Conservation (phyloP, 2,113 vertebrate species). For the Ailurus styani region DNA sequence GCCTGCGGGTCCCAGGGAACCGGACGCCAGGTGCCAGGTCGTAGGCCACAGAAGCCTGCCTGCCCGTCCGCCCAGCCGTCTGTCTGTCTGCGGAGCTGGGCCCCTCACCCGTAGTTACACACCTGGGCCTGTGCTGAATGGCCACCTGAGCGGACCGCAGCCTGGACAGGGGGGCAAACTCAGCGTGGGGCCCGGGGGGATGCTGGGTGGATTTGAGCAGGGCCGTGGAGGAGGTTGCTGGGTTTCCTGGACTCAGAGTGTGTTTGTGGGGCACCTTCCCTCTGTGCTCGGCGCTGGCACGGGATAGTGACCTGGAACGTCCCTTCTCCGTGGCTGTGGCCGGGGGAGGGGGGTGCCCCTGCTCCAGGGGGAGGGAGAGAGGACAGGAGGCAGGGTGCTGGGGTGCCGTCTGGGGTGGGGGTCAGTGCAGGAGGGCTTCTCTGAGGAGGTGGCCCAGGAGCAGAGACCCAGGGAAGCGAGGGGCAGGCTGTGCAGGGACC, state of each 20-base stretch:
- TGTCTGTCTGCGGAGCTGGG: neutral
- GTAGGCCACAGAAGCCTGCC: rapidly evolving
- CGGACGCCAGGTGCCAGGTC: rapidly evolving
- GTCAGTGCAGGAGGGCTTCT: neutral
- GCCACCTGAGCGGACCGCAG: neutral
- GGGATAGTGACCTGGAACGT: neutral
- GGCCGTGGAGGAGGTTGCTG: neutral
- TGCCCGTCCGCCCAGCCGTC: rapidly evolving
- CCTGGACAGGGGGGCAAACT: neutral
- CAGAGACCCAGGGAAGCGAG: neutral
- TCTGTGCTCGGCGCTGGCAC: neutral
- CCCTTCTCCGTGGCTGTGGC: neutral
- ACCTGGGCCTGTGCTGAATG: neutral
- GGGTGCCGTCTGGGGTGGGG: neutral
- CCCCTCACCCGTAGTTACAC: rapidly evolving
- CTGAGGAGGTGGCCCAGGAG: neutral
- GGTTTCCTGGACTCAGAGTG: neutral
- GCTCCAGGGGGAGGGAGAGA: neutral
- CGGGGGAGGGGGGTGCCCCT: neutral
- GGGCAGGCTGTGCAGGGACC: rapidly evolving
- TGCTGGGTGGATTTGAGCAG: too few species aligned
- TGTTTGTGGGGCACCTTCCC: neutral
- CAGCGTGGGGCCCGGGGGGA: neutral
- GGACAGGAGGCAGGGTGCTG: neutral
- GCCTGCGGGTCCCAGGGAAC: neutral